Evolutionary conservation across 2,888 invertebrate species (phyloP), one percentile per base, ranked within the genome.

Genomic region (Pammene aurita): DNA sequence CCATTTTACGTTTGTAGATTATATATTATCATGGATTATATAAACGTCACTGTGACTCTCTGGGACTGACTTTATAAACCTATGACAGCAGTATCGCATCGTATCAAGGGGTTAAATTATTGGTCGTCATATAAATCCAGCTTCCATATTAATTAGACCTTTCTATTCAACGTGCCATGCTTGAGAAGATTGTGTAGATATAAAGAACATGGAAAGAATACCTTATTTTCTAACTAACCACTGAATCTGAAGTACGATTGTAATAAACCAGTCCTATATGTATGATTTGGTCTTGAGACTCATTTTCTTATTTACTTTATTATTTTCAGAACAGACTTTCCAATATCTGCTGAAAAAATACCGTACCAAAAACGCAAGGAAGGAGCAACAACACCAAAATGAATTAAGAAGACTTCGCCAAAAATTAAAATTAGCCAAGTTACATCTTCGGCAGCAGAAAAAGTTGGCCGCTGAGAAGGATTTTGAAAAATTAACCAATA

Each of bases 401-500:
- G 38, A 56, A 56, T 16, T 56, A 41, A 38, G 38, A 16, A 38
- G 55, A 56, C 38, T 56, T 38, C 55, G 55, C 38, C 38, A 41
- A 18, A 57, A 57, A 56, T 16, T 56, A 6, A 56, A 41, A 41
- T 14, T 41, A 16, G 16, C 18, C 13, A 57, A 57, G 41, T 57
- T 42, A 42, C 61, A 38, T 38, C 18, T 48, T 38, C 50, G 16
- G 48, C 50, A 61, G 48, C 16, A 35, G 35, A 34, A 50, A 38
- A 61, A 50, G 48, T 9, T 35, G 13, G 11, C 2, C 2, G 13
- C 48, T 16, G n/a, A 14, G 11, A 50, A 34, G 7, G 41, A 63
- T 63, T 63, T 63, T 44, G 63, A 34, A 42, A 54, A 54, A 54
- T 54, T 63, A n/a, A 54, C 54, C n/a, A 38, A 56, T 14, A 55